Evolutionary conservation across 2,113 vertebrate species (phyloP), one percentile per base, ranked within the genome.

Genomic region (Hippocampus barbouri): DNA sequence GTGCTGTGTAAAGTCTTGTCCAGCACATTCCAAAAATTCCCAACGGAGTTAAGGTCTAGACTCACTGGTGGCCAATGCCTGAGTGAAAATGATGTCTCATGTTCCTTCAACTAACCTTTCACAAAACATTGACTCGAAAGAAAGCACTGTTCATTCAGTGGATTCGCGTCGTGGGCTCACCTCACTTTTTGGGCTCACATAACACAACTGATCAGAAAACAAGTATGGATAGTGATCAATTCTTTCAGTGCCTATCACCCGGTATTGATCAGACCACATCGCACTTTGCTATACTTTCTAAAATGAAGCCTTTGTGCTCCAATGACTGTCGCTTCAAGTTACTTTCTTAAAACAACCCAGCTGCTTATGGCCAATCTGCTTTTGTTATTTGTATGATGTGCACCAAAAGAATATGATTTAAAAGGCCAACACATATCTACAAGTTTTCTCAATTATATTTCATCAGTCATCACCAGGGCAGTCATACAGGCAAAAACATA

Each of bases 1-100:
- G 59, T 34, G 59, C 59, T 61, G 59, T 61, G 59, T 61, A 61
- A 61, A 61, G 59, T 61, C 59, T 61, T 61, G 59, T 61, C 59
- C 27, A 34, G 59, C 59, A 61, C 59, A 61, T 61, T 61, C 59
- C 59, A 61, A 34, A 38, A 61, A 61, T 61, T 61, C 59, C 59
- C 59, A 61, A 20, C 20, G 59, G 59, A 30, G 59, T 30, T 61
- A 61, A 61, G 59, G 59, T 61, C 59, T 61, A 61, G 59, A 61
- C 59, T 61, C 27, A 34, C 27, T 34, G 59, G 59, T 61, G 16
- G 59, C 59, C 59, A 61, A 34, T 34, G 59, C 27, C 18, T 61
- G 59, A 34, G 59, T 61, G 59, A 61, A 56, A 61, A 61, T 34
- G 59, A 61, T 61, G 59, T 61, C 59, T 61, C 59, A 38, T 61